Evolutionary conservation across 2,888 invertebrate genomes (phyloP), one percentile per base, ranked within the genome.

Genomic region (Acrobasis suavella): DNA sequence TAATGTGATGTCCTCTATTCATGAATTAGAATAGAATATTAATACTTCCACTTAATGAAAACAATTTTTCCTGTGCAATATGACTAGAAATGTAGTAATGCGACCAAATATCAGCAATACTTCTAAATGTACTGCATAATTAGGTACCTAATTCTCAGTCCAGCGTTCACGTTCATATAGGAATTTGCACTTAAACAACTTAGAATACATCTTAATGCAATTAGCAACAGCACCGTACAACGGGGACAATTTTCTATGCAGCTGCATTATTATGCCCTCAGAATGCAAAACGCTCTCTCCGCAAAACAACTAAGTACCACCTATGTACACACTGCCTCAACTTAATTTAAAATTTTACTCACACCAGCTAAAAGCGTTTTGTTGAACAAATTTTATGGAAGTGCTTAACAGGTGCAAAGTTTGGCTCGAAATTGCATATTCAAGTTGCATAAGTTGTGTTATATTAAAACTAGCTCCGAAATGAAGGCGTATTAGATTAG

Each of bases 341-440:
- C 66, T 67, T 73, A 69, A 71, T 70, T 70, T 69, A 72, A 74
- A 75, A 78, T 75, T 69, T 71, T 70, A 72, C 73, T 73, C 71
- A 75, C 71, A 67, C 61, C 42, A 16, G 74, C 71, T 74, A 70
- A 70, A 68, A 72, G 69, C 74, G 75, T 77, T 81, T 82, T 76
- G 78, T 77, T 76, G 75, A 78, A 74, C 80, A 81, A 82, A 81
- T 81, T 82, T 79, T 77, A 78, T 75, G 71, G 63, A 67, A 69
- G 72, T 77, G 75, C 75, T 76, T 77, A 80, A 74, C 77, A 77
- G 77, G 78, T 77, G 79, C 75, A 72, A 73, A 80, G 72, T 83
- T 83, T 77, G 71, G 75, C 71, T 55, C 74, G 78, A 81, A 81
- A 74, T 82, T 80, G 78, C 79, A 73, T 80, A 64, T 66, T 59